phyloP scores from a whole-genome alignment of 2,797 vertebrate genomes.

The Botia kubotai region DNA sequence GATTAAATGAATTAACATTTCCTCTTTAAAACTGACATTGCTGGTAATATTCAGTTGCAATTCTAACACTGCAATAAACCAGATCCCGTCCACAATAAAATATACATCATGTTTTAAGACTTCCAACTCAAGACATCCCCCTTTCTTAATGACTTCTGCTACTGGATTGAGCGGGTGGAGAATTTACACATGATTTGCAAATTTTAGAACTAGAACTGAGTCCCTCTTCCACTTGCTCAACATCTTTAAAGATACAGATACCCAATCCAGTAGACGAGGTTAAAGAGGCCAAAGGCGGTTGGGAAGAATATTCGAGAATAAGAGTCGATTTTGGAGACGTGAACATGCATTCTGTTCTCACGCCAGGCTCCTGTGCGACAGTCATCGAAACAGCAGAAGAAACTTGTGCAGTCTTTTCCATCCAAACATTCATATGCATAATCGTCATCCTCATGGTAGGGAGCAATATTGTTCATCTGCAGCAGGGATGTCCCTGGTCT shows the following conservation, averaged over 20 bases:
- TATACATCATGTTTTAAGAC: constrained; percentile 39
- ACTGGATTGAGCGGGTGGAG: constrained; percentile 36
- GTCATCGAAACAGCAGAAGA: constrained; percentile 97
- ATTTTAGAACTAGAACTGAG: constrained; percentile 34
- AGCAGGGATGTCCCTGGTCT: constrained; percentile 88
- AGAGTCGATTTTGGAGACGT: constrained; percentile 93
- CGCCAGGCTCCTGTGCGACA: constrained; percentile 93
- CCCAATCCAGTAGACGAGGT: constrained; percentile 95
- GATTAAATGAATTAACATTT: background rate
- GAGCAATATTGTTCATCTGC: constrained; percentile 89
- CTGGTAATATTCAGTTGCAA: constrained; percentile 36
- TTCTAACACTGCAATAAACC: constrained; percentile 25
- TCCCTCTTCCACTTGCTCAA: constrained; percentile 24
- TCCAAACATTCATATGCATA: constrained; percentile 92
- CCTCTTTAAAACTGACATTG: constrained; percentile 8
- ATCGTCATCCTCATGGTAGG: constrained; percentile 85
- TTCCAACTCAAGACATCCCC: constrained; percentile 32
- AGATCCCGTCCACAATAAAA: constrained; percentile 5
- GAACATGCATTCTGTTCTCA: constrained; percentile 92
- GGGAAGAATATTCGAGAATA: constrained; percentile 96
- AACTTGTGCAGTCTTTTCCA: constrained; percentile 93
- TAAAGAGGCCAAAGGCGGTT: constrained; percentile 95
- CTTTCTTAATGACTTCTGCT: constrained; percentile 36
- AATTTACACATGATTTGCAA: constrained; percentile 55
- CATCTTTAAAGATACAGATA: constrained; percentile 90